Conservation (phyloP, 2,113 vertebrate species). For the Lophotis ruficrista region DNA sequence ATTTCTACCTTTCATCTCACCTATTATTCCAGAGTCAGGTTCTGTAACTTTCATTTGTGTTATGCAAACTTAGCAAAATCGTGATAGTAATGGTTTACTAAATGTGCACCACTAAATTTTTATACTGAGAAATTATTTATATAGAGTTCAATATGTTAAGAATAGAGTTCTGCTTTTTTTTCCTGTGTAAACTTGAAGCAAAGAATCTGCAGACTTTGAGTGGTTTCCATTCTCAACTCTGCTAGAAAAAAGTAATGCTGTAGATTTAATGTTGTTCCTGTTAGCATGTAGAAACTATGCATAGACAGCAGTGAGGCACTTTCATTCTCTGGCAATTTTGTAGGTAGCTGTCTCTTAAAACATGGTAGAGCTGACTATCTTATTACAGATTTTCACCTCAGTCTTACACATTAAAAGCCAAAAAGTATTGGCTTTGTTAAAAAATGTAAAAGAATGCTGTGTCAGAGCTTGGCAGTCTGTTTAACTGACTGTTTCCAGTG, state of each 20-base stretch:
- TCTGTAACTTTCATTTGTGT: background rate
- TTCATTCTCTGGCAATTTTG: background rate
- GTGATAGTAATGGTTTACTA: background rate
- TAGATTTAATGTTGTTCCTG: background rate
- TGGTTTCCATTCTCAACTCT: background rate
- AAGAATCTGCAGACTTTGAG: background rate
- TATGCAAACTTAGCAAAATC: background rate
- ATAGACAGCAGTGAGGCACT: background rate
- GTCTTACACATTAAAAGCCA: background rate
- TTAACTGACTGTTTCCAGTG: background rate
- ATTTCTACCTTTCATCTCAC: background rate
- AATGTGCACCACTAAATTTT: background rate
- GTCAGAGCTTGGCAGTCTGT: background rate
- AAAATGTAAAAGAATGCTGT: background rate
- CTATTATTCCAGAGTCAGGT: background rate
- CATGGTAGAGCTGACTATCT: background rate
- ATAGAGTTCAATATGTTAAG: background rate
- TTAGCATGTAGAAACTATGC: fast-evolving
- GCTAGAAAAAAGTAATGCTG: background rate
- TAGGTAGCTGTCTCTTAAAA: background rate
- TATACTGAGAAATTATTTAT: background rate
- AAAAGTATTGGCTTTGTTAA: background rate
- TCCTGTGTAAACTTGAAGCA: background rate
- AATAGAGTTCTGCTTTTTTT: background rate
- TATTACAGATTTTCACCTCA: background rate